A percentile compares a stretch with the other conserved stretches of the same genome.
Evolutionary conservation across 2,113 vertebrate genomes (phyloP).

Genomic region (Paedocypris sp.): DNA sequence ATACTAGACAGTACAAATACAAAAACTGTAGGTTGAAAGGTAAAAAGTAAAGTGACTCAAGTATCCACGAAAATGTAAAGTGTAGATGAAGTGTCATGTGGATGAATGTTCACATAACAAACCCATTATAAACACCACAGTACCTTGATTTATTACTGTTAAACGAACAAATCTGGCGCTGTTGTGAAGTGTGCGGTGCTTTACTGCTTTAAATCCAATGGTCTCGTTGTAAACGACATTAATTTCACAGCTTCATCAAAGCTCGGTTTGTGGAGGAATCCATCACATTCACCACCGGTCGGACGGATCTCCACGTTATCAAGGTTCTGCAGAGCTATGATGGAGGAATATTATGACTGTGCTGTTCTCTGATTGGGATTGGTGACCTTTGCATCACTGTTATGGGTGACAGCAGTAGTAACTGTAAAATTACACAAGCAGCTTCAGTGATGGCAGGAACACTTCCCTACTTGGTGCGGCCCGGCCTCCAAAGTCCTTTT

Average conservation of each 20-base stretch:
- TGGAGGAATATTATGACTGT: background rate
- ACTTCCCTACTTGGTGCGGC: background rate
- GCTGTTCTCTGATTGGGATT: background rate
- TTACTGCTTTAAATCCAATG: constrained; percentile 2
- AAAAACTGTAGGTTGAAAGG: too few species aligned
- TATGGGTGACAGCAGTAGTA: background rate
- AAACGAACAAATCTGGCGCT: background rate
- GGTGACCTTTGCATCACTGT: background rate
- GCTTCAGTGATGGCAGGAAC: background rate
- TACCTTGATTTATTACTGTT: background rate
- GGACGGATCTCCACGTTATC: background rate
- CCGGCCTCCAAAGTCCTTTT: constrained; percentile 16
- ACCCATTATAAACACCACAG: background rate
- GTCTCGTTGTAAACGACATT: background rate
- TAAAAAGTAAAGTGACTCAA: too few species aligned
- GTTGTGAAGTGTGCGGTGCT: background rate
- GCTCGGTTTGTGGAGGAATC: background rate
- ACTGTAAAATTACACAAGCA: background rate
- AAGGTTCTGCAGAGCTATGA: background rate
- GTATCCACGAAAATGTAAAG: too few species aligned
- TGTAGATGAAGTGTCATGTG: too few species aligned
- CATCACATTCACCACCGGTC: background rate
- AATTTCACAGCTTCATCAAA: too few species aligned
- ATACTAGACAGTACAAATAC: too few species aligned
- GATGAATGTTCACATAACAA: too few species aligned